Evolutionary conservation across 2,888 invertebrate species (phyloP), one percentile per base, ranked within the genome.

Genomic region (Heliconius ethilla): DNA sequence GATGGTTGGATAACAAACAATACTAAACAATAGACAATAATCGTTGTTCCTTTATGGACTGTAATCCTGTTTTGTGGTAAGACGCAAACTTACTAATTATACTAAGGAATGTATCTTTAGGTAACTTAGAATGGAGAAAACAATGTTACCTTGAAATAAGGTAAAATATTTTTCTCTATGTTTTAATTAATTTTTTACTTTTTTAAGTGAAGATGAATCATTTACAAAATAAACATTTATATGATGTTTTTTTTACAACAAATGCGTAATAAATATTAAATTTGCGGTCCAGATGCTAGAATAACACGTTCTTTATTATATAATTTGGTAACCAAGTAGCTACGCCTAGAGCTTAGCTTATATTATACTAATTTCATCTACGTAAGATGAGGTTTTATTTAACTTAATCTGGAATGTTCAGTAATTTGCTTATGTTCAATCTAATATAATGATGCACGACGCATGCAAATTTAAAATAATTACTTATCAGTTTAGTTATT

Each of bases 21-120:
- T 86, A 81, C 82, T 78, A 83, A 82, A 89, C 87, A 89, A 89
- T 87, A 84, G 85, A 82, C 82, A 86, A 86, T 87, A 86, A 88
- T 88, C 87, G 81, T 82, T 83, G 82, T 83, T 83, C 84, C 81
- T 86, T 87, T 87, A 86, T 81, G 81, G 83, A 81, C 81, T 84
- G 83, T 82, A 82, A 83, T 82, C 82, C 83, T 83, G 81, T 85
- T 85, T 86, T 81, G 80, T 80, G 82, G 80, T 82, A 85, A 86
- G 83, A 87, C 85, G 83, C 83, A 86, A 87, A 86, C 83, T 85
- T 84, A 82, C 84, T 87, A 86, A 87, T 88, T 85, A 85, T 82
- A 82, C 76, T 78, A 77, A 84, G 82, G 84, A 84, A 82, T 82
- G 84, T 84, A 84, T 83, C 83, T 82, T 73, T 78, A 81, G 81